Conservation (phyloP, 2,113 vertebrate species). For the Lycocorax pyrrhopterus region DNA sequence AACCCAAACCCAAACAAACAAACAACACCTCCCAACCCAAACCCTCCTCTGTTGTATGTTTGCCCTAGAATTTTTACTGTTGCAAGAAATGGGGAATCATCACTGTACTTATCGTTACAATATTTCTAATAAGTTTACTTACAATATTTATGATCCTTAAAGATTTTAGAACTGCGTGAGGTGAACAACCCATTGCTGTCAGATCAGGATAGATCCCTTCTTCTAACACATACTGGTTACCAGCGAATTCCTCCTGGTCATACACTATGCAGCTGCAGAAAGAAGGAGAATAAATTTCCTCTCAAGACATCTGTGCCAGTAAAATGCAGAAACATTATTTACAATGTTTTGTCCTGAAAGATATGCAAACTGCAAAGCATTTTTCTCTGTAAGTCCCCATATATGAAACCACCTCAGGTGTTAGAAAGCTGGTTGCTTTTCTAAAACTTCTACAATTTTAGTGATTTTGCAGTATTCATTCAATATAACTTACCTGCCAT, state of each 20-base stretch:
- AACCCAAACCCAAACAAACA: background rate
- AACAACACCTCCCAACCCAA: background rate
- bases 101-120: conserved; percentile 65
- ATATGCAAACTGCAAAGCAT: background rate
- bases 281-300: background rate
- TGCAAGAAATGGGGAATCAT: background rate
- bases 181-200: conserved; percentile 80
- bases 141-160: conserved; percentile 81
- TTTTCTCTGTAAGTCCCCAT: background rate
- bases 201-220: conserved; percentile 85
- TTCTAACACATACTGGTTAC: conserved; percentile 90
- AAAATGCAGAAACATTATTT: background rate
- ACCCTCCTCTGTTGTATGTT: background rate
- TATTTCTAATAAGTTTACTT: conserved; percentile 73
- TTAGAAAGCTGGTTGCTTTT: background rate
- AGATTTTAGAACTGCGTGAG: conserved; percentile 78
- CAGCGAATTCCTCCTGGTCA: conserved; percentile 82
- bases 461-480: background rate
- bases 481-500: conserved; percentile 81
- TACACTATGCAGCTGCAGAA: conserved; percentile 85
- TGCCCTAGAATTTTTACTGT: background rate
- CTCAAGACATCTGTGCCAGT: background rate
- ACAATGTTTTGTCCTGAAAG: background rate
- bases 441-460: background rate
- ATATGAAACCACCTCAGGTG: background rate